Evolutionary conservation across 2,797 vertebrate genomes (phyloP).

Genomic region (Cheirogaleus major): DNA sequence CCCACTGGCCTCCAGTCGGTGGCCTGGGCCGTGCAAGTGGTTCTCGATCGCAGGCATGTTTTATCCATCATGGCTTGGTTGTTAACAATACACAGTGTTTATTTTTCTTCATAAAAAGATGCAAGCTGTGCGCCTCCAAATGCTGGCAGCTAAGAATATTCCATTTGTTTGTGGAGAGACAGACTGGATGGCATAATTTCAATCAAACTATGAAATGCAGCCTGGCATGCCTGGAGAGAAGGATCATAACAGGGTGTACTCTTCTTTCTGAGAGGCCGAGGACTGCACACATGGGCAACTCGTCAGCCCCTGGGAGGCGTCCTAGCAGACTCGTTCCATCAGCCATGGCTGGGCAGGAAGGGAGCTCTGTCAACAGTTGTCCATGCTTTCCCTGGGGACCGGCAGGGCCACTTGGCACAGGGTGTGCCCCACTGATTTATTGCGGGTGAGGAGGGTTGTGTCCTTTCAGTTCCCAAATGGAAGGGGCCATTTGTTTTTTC

Average conservation of each 20-base stretch:
- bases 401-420: background rate
- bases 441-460: background rate
- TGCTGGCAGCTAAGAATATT: constrained; percentile 61
- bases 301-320: background rate
- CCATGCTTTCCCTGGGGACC: background rate
- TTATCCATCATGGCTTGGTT: constrained; percentile 59
- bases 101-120: constrained; percentile 70
- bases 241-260: background rate
- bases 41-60: constrained; percentile 27
- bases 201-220: constrained; percentile 55
- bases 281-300: background rate
- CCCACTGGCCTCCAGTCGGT: background rate
- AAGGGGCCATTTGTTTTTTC: background rate
- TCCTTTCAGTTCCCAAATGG: background rate
- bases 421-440: background rate
- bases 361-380: background rate
- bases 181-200: constrained; percentile 68
- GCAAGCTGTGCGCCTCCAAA: constrained; percentile 75
- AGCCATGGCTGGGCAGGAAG: background rate
- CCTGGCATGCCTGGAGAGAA: constrained; percentile 41
- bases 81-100: constrained; percentile 71
- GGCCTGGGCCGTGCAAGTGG: background rate
- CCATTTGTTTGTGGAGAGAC: constrained; percentile 70
- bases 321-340: fast-evolving
- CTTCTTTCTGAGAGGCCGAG: background rate